Conservation (phyloP, 2,888 invertebrate species). For the Empis livida region DNA sequence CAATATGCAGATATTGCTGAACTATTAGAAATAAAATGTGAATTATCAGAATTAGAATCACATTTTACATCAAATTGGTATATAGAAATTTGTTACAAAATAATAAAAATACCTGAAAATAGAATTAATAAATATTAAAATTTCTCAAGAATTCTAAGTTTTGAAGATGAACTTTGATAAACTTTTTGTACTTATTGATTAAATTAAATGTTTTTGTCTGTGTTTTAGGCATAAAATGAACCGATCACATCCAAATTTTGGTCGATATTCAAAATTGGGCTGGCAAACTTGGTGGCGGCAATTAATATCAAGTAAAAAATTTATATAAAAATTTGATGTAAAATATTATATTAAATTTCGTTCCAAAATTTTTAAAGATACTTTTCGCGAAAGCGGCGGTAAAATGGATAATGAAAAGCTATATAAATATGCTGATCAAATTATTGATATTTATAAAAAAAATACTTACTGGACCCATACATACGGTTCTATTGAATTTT, state of each 20-base stretch:
- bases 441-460: slow-evolving; percentile 59
- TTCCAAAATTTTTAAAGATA: slow-evolving; percentile 18
- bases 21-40: slow-evolving; percentile 50
- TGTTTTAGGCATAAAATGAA: slow-evolving; percentile 39
- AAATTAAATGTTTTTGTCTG: no score
- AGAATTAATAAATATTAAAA: background rate
- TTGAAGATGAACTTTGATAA: background rate
- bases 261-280: slow-evolving; percentile 48
- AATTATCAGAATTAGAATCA: no score
- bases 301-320: slow-evolving; percentile 25
- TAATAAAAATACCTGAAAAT: no score
- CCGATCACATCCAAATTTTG: slow-evolving; percentile 67
- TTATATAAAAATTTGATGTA: background rate
- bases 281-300: slow-evolving; percentile 77
- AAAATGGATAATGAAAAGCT: slow-evolving; percentile 33
- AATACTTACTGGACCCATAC: slow-evolving; percentile 59
- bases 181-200: background rate
- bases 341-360: no score
- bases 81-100: no score
- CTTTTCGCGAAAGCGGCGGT: slow-evolving; percentile 29
- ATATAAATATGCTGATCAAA: slow-evolving; percentile 41
- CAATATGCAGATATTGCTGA: slow-evolving; percentile 60
- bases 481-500: slow-evolving; percentile 50
- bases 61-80: no score
- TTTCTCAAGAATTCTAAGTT: background rate